Conservation (phyloP, 2,113 vertebrate genomes). For the Brachionichthys hirsutus region DNA sequence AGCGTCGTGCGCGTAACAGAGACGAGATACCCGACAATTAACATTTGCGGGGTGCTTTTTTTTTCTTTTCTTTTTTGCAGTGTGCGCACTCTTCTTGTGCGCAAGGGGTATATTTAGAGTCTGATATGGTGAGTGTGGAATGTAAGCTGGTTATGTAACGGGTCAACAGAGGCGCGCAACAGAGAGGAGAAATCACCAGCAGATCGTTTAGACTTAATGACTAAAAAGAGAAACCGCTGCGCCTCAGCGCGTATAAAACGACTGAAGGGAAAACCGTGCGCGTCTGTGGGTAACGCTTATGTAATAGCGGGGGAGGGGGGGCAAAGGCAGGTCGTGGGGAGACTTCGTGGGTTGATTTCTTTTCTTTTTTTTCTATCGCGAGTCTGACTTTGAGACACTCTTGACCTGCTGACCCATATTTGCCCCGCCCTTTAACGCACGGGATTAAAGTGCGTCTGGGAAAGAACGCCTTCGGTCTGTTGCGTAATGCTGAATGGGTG, state of each 20-base stretch:
- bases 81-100: constrained; percentile 34
- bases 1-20: constrained; percentile 5
- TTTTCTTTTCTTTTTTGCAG: background rate
- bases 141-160: constrained; percentile 97
- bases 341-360: constrained; percentile 64
- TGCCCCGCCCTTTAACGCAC: constrained; percentile 71
- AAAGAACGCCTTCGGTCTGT: constrained; percentile 69
- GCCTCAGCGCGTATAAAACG: constrained; percentile 14
- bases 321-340: constrained; percentile 68
- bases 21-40: constrained; percentile 25
- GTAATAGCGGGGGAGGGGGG: constrained; percentile 63
- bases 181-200: constrained; percentile 62
- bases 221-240: background rate
- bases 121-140: constrained; percentile 89
- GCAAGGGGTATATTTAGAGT: constrained; percentile 86
- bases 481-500: constrained; percentile 79
- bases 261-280: constrained; percentile 16
- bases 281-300: constrained; percentile 70
- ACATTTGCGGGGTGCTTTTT: constrained; percentile 12
- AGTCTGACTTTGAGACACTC: constrained; percentile 76
- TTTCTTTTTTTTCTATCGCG: constrained; percentile 40
- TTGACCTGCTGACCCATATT: constrained; percentile 83
- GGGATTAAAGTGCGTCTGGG: constrained; percentile 74
- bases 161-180: constrained; percentile 84
- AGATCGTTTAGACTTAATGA: constrained; percentile 40